A percentile compares a stretch with the other conserved stretches of the same genome.
These are phyloP conservation scores for Limnothrissa miodon DNA, from an alignment of 2,113 vertebrate genomes.

Conservation along the genomic window DNA sequence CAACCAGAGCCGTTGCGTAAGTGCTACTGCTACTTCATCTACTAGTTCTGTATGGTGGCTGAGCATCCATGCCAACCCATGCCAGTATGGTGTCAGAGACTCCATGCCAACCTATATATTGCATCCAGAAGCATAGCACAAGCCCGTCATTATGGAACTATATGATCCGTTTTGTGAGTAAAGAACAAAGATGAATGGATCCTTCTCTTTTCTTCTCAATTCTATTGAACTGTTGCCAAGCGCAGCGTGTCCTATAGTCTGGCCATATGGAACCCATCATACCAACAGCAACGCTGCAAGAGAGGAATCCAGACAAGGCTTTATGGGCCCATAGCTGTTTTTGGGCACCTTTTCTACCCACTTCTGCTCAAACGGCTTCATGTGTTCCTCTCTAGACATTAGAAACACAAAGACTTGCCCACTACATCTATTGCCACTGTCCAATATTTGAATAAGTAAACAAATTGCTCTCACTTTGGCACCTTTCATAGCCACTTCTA, in stretches of 20 bases:
- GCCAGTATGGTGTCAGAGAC: background rate
- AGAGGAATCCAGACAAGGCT: background rate
- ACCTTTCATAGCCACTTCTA: background rate
- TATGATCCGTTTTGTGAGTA: conserved; percentile 14
- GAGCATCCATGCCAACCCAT: background rate
- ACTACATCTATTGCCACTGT: background rate
- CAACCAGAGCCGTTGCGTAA: background rate
- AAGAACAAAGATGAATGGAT: background rate
- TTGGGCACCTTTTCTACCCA: background rate
- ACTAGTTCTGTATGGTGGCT: background rate
- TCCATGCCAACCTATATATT: background rate
- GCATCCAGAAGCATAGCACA: background rate
- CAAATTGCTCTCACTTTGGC: too few relatives aligned
- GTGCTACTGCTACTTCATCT: background rate
- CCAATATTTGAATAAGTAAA: background rate
- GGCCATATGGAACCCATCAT: conserved; percentile 6
- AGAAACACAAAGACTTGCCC: background rate
- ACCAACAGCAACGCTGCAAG: background rate
- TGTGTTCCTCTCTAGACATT: background rate
- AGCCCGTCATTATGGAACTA: conserved; percentile 14
- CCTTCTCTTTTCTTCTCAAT: background rate
- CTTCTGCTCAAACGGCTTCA: background rate
- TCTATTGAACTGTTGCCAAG: conserved; percentile 7
- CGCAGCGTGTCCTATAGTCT: background rate
- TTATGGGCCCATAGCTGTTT: background rate